phyloP scores from a whole-genome alignment of 2,113 vertebrate species.

The Thinocorus orbignyianus region DNA sequence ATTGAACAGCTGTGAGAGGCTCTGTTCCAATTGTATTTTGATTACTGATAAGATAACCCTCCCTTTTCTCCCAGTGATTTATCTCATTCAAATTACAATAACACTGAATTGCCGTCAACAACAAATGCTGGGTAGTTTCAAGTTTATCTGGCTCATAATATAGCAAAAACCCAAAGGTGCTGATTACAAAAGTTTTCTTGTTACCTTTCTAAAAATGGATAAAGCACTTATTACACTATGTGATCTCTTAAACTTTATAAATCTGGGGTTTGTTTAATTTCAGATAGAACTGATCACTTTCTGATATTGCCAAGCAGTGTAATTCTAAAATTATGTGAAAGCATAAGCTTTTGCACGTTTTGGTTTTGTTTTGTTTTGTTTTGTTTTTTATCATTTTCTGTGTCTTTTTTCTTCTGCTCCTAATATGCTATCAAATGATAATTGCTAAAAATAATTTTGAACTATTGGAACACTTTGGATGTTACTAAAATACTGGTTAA shows the following conservation, averaged over 20 bases:
- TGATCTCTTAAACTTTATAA: background rate
- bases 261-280: background rate
- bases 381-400: background rate
- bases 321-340: background rate
- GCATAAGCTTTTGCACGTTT: background rate
- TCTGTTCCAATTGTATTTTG: slow-evolving; percentile 56
- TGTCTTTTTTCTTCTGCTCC: background rate
- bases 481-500: background rate
- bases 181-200: background rate
- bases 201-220: slow-evolving; percentile 30
- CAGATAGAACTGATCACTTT: background rate
- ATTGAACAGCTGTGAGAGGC: slow-evolving; percentile 63
- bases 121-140: slow-evolving; percentile 42
- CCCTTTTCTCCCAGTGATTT: slow-evolving; percentile 34
- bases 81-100: slow-evolving; percentile 54
- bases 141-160: background rate
- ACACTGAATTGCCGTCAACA: slow-evolving; percentile 56
- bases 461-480: background rate
- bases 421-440: background rate
- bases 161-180: background rate
- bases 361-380: too few relatives aligned
- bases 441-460: background rate
- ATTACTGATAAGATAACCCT: slow-evolving; percentile 65
- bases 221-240: background rate
- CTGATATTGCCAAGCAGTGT: background rate